These are phyloP conservation scores for Tuberolachnus salignus DNA, from an alignment of 2,888 invertebrate genomes.

Conservation along the genomic window DNA sequence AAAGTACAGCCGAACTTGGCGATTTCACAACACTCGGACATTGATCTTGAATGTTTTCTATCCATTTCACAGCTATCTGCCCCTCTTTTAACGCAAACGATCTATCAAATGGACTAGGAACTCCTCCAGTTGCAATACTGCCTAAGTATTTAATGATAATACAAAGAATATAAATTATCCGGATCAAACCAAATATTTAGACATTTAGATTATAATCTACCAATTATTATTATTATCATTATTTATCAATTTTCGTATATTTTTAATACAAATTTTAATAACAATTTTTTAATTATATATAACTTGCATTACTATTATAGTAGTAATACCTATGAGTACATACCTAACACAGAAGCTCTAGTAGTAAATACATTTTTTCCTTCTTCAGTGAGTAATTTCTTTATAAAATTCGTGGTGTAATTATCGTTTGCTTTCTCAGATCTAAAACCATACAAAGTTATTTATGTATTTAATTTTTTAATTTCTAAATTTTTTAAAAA, in stretches of 20 bases:
- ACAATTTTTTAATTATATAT: too few relatives aligned
- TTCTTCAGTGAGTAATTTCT: conserved; percentile 92
- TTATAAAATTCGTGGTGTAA: conserved; percentile 96
- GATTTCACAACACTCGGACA: neutral
- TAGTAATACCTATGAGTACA: conserved; percentile 57
- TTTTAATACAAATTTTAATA: too few relatives aligned
- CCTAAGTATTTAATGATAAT: conserved; percentile 23
- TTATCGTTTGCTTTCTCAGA: conserved; percentile 95
- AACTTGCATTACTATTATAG: too few relatives aligned
- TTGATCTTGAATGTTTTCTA: conserved; percentile 3
- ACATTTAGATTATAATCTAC: too few relatives aligned
- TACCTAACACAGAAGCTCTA: conserved; percentile 90
- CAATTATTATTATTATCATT: too few relatives aligned
- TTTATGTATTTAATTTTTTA: too few relatives aligned
- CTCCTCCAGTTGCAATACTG: conserved; percentile 53
- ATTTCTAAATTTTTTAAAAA: too few relatives aligned
- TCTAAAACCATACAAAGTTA: conserved; percentile 63
- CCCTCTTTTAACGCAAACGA: conserved; percentile 55
- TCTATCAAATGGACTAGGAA: conserved; percentile 56
- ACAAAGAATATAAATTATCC: too few relatives aligned
- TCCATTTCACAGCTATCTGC: conserved; percentile 46
- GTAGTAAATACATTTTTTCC: conserved; percentile 94
- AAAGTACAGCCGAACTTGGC: conserved; percentile 34
- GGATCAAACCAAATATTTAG: too few relatives aligned
- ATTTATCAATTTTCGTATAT: too few relatives aligned